Conservation (phyloP, 2,113 vertebrate species). For the Typhlomys cinereus region DNA sequence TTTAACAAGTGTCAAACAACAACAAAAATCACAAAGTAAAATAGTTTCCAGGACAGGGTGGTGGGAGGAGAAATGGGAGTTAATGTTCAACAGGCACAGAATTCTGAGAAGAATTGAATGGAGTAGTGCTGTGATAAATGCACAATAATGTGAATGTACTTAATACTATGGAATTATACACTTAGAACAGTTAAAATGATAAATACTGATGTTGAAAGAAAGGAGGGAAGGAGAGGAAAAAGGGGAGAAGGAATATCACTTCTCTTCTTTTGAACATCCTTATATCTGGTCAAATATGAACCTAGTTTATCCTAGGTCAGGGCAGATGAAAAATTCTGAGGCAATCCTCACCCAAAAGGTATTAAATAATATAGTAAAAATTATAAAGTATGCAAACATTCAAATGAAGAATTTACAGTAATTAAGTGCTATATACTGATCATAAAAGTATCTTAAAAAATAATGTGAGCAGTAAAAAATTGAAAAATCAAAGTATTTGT, state of each 20-base stretch:
- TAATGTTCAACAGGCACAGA: neutral
- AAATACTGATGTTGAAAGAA: constrained; percentile 23
- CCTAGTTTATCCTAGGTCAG: neutral
- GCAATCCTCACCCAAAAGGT: neutral
- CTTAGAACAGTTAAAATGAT: neutral
- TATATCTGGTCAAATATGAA: neutral
- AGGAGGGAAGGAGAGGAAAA: neutral
- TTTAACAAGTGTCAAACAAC: too few species aligned
- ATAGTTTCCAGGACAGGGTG: neutral
- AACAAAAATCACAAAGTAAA: constrained; percentile 2
- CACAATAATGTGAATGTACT: constrained; percentile 25
- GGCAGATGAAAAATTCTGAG: neutral
- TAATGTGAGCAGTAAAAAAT: constrained; percentile 29
- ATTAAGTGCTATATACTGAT: neutral
- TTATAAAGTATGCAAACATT: constrained; percentile 4
- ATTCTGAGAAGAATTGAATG: neutral
- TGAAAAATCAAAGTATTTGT: constrained; percentile 31
- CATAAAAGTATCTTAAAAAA: constrained; percentile 4
- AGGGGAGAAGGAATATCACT: neutral
- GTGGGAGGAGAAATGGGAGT: neutral
- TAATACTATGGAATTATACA: neutral
- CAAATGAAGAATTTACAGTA: constrained; percentile 43
- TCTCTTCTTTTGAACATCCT: neutral
- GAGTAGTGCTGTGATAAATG: neutral
- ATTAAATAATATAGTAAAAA: neutral